phyloP scores from a whole-genome alignment of 2,888 invertebrate genomes.

The Matsumyia berberina region DNA sequence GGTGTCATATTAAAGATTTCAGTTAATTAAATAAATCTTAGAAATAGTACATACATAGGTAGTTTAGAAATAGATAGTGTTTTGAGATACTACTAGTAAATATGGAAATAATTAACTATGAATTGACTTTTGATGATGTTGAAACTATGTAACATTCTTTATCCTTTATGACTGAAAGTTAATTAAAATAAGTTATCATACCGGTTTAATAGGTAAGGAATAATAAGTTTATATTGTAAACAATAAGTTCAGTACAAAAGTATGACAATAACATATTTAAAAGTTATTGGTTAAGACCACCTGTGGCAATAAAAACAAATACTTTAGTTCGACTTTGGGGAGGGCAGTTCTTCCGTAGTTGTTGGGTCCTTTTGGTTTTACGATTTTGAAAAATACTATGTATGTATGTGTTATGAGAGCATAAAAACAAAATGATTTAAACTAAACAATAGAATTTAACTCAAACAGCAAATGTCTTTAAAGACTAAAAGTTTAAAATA shows the following conservation, averaged over 20 bases:
- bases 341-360: slow-evolving; percentile 20
- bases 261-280: not conserved
- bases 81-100: not conserved
- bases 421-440: not conserved
- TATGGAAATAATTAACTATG: not conserved
- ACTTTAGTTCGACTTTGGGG: not conserved
- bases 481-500: not conserved
- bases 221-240: not conserved
- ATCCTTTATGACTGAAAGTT: not conserved
- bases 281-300: slow-evolving; percentile 15
- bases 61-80: slow-evolving; percentile 3
- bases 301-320: slow-evolving; percentile 26
- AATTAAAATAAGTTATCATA: not conserved
- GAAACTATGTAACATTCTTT: not conserved
- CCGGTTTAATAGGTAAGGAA: not conserved
- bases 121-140: not conserved
- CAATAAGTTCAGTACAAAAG: slow-evolving; percentile 29
- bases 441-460: no score
- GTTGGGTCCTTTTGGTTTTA: not conserved
- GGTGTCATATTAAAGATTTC: slow-evolving; percentile 10
- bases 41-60: not conserved
- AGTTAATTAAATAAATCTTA: not conserved
- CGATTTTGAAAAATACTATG: not conserved
- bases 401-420: no score
- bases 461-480: not conserved